phyloP scores from a whole-genome alignment of 1,140 invertebrate genomes.

The Rhyacophila brunnea region DNA sequence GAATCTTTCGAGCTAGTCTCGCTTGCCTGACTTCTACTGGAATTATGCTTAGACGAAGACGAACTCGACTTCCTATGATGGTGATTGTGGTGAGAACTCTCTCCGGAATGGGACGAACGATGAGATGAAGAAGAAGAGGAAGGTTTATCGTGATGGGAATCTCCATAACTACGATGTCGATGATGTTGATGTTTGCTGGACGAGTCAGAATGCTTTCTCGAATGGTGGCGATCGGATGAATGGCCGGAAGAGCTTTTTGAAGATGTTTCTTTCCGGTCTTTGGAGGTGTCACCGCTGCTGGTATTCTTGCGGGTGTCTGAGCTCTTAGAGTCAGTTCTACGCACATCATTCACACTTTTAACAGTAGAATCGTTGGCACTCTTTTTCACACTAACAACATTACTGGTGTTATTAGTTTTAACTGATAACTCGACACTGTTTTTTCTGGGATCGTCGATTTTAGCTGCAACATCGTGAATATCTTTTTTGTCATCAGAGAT shows the following conservation, averaged over 20 bases:
- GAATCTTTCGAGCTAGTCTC: no score
- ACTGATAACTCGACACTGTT: no score
- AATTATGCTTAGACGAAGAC: conserved; percentile 20
- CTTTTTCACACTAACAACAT: no score
- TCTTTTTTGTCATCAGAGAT: no score
- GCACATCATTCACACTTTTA: neutral
- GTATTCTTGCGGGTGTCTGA: neutral
- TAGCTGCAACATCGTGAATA: no score
- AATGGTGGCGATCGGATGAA: conserved; percentile 20
- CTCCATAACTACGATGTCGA: conserved; percentile 17
- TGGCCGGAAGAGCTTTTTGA: conserved; percentile 30
- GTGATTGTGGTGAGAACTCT: conserved; percentile 10
- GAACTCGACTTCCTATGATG: conserved; percentile 13
- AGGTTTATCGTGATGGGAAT: neutral
- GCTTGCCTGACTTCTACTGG: no score
- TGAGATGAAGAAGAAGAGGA: conserved; percentile 8
- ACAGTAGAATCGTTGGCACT: neutral
- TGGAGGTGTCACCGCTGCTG: conserved; percentile 1
- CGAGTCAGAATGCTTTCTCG: conserved; percentile 26
- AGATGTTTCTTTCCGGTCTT: conserved; percentile 1
- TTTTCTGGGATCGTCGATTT: no score
- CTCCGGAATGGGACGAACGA: neutral
- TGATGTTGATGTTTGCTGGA: conserved; percentile 19
- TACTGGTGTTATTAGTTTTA: no score
- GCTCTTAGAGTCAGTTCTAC: neutral